Evolutionary conservation across 53 echinoderm and acorn worm species (phyloP), one percentile per base, ranked within the genome.

Genomic region (Crossaster papposus): DNA sequence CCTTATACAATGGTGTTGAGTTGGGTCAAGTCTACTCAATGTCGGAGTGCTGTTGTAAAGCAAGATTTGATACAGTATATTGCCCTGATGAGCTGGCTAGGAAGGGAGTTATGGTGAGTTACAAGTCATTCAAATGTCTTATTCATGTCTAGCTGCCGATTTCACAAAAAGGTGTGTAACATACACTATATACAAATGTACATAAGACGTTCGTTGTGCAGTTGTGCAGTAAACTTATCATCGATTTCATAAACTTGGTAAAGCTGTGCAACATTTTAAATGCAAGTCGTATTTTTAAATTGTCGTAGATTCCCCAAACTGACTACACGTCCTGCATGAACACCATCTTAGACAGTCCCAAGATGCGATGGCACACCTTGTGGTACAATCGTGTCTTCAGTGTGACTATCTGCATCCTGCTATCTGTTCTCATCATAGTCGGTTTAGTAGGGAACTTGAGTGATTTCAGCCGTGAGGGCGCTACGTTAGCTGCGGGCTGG

Each of bases 11-110:
- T 85, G 95, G 99, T 53, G 91, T 96, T 8, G 91, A 94, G 62
- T 81, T 99, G n/a, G 96, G 95, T 9, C 92, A 92, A 28, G 90
- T 96, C 20, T 77, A 78, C 54, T 99, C 99, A 11, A 85, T 92
- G 64, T 93, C 92, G 3, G 92, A 96, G 38, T 93, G 96, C 54
- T 93, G 93, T 71, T 97, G 96, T 72, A 89, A 70, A 68, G 94
- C 94, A 14, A 90, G 91, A 38, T 99, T 96, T 90, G 99, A 99
- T 54, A 96, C 99, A 28, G 91, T 99, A 36, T 99, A 99, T 81
- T 99, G 99, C 87, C 99, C 99, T 20, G 99, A 96, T 87, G 96
- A 94, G 79, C 90, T 99, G 33, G 94, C 96, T 15, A 93, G 99
- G 78, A 99, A 92, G 84, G 99, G 99, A 30, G 96, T 99, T 70